Evolutionary conservation across 2,113 vertebrate genomes (phyloP).

Genomic region (Pterophyllum scalare): DNA sequence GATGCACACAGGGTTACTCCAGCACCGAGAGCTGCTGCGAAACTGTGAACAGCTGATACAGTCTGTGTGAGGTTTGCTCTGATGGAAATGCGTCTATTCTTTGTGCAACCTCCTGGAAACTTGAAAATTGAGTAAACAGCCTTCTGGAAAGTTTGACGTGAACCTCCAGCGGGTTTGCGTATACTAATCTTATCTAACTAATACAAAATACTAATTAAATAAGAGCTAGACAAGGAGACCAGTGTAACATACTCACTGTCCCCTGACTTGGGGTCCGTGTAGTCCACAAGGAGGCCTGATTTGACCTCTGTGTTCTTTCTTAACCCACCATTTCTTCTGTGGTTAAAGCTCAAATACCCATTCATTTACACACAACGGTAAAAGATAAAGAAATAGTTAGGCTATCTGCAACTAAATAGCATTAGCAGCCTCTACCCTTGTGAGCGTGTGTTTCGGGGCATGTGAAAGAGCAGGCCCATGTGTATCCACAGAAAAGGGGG

Average conservation of each 20-base stretch:
- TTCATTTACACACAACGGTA: constrained; percentile 15
- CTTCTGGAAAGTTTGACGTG: constrained; percentile 35
- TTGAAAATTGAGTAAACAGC: constrained; percentile 25
- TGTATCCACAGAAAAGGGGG: constrained; percentile 52
- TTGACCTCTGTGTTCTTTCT: constrained; percentile 12
- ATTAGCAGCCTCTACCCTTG: constrained; percentile 1
- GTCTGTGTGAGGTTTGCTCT: constrained; percentile 27
- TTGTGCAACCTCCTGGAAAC: constrained; percentile 30
- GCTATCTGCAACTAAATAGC: constrained; percentile 24
- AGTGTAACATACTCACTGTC: constrained; percentile 25
- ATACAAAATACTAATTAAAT: constrained; percentile 31
- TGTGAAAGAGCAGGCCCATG: constrained; percentile 21
- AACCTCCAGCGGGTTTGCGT: neutral
- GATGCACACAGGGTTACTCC: constrained; percentile 42
- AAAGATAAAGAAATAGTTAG: neutral
- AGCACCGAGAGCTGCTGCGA: constrained; percentile 21
- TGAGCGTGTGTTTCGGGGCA: constrained; percentile 29
- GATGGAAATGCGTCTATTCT: constrained; percentile 25
- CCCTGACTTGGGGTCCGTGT: constrained; percentile 4
- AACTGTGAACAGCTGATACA: constrained; percentile 49
- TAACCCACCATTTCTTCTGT: constrained; percentile 10
- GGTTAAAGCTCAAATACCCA: constrained; percentile 28
- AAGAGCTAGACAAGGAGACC: constrained; percentile 27
- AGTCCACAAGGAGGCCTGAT: constrained; percentile 4
- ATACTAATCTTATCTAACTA: constrained; percentile 52